phyloP scores from a whole-genome alignment of 2,888 invertebrate genomes.

The Leucania comma region DNA sequence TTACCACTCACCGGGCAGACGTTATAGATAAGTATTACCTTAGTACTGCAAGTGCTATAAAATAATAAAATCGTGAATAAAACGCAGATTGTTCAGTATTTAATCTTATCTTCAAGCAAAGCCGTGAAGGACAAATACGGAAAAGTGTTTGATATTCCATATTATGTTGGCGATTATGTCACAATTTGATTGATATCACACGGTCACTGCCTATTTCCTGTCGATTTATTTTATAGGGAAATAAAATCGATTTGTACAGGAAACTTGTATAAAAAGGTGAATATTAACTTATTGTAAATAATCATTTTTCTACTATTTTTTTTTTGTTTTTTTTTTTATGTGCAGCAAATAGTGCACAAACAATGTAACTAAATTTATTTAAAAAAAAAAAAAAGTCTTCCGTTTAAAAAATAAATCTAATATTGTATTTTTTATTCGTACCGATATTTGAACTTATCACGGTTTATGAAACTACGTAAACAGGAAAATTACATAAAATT shows the following conservation, averaged over 20 bases:
- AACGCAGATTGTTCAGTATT: not conserved
- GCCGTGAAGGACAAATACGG: constrained; percentile 27
- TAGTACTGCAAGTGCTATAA: constrained; percentile 4
- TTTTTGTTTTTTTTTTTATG: not conserved
- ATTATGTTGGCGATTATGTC: constrained; percentile 38
- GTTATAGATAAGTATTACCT: not conserved
- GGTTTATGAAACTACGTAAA: not conserved
- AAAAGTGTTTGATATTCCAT: constrained; percentile 21
- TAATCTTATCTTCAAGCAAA: constrained; percentile 41
- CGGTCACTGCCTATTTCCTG: not conserved
- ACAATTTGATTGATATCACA: constrained; percentile 23
- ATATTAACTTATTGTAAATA: not conserved
- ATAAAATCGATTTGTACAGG: not conserved
- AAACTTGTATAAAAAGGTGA: not conserved
- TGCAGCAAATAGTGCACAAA: not conserved
- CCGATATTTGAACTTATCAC: not conserved
- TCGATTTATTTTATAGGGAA: not conserved
- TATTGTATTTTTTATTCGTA: not conserved
- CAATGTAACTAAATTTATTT: too few relatives aligned
- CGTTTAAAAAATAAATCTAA: not conserved
- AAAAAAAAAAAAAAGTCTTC: too few relatives aligned
- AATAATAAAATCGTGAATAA: constrained; percentile 9
- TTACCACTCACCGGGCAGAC: constrained; percentile 1
- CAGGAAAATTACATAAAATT: not conserved
- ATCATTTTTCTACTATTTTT: too few relatives aligned